These are phyloP conservation scores for Ormyrus pomaceus DNA, from an alignment of 2,888 invertebrate species.

Conservation along the genomic window DNA sequence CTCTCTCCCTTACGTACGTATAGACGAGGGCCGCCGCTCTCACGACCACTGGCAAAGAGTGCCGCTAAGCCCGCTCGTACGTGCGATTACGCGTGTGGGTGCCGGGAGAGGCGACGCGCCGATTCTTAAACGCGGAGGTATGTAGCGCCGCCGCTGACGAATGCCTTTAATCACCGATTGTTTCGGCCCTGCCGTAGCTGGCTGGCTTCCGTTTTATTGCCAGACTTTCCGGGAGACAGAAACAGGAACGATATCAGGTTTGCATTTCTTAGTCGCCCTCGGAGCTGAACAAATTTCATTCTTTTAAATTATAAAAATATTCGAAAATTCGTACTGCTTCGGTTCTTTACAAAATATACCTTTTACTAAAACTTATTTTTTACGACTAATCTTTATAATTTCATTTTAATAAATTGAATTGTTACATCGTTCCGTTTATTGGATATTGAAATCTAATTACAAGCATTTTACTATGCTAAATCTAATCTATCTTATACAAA, in stretches of 20 bases:
- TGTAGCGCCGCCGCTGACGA: slow-evolving; percentile 21
- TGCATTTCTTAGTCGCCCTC: too few relatives aligned
- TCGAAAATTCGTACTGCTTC: not conserved
- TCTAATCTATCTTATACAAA: too few relatives aligned
- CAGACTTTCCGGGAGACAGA: too few relatives aligned
- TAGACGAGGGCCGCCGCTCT: slow-evolving; percentile 24
- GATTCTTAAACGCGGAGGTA: slow-evolving; percentile 1
- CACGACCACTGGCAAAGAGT: not conserved
- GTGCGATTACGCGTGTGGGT: not conserved
- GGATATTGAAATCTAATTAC: too few relatives aligned
- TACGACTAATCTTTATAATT: too few relatives aligned
- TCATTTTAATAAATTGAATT: too few relatives aligned
- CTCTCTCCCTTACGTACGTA: slow-evolving; percentile 23
- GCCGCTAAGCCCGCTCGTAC: not conserved
- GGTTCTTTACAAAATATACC: not conserved
- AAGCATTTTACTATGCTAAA: too few relatives aligned
- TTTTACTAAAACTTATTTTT: too few relatives aligned
- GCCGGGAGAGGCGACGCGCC: not conserved
- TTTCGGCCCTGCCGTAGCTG: not conserved
- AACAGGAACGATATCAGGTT: too few relatives aligned
- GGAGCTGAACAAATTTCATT: too few relatives aligned
- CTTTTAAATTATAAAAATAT: too few relatives aligned
- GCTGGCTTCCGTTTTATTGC: slow-evolving; percentile 40
- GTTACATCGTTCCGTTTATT: too few relatives aligned
- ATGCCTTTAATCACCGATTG: slow-evolving; percentile 55